Base-by-base conservation (phyloP, 2,797 vertebrate species). In the Halcyon chelicuti region DNA sequence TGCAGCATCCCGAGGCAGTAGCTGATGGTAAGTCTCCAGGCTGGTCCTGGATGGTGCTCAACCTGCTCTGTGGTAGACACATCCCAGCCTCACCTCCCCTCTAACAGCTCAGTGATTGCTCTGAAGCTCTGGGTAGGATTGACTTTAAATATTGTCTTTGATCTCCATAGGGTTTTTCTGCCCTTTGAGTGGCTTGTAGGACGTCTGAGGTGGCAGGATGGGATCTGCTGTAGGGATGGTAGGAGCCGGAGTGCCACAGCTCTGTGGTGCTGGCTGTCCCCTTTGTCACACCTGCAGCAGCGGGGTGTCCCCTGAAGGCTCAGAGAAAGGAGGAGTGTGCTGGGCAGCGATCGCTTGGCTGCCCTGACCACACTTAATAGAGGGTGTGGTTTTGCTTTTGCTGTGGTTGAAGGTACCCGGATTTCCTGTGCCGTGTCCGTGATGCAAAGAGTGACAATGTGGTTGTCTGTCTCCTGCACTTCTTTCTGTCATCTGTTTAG, bases 1-100 rank as follows among this genome's bases (percentile, higher is more conserved):
- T 16, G 1, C 40, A 20, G 0, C 8, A 5, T 23, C 57, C 77
- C 9, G 4, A 17, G 22, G 3, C 3, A 0, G 0, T 29, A 20
- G 21, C 8, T n/a, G 39, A 4, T 4, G 23, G 2, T 42, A 33
- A 5, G 42, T 29, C 65, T 47, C 31, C 54, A 52, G 42, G 23
- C 80, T 49, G 66, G 44, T 55, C 61, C 29, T 65, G 39, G 21
- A 1, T 52, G 71, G 25, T 8, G 3, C 39, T 9, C 7, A 25
- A 9, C 33, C 54, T 47, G 54, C 21, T 62, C 23, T 7, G 66
- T 28, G 58, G 23, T 46, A 54, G 44, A 7, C 0, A 1, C 14
- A 25, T 57, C 57, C 62, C 72, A 70, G 39, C 61, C 46, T 29
- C 2, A 1, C 20, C 75, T 35, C 46, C 72, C 25, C 49, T 37